phyloP scores from a whole-genome alignment of 2,113 vertebrate species.

The Agapornis roseicollis region DNA sequence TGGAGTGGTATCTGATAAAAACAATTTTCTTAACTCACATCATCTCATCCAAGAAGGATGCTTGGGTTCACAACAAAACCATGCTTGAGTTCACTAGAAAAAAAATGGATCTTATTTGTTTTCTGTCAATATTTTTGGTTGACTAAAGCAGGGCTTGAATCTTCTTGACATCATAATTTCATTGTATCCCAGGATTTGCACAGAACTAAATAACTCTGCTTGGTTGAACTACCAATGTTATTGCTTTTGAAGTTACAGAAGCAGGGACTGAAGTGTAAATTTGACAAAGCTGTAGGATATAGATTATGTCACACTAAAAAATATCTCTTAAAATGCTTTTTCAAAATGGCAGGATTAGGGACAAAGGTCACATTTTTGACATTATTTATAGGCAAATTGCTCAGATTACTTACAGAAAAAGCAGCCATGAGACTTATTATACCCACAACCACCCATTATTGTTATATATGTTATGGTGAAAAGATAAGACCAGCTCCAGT shows the following conservation, averaged over 20 bases:
- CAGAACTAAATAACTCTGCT: constrained; percentile 43
- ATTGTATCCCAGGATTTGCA: constrained; percentile 12
- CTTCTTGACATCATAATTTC: constrained; percentile 51
- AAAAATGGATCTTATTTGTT: constrained; percentile 35
- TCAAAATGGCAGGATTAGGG: constrained; percentile 17
- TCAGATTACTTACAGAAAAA: constrained; percentile 13
- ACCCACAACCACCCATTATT: background rate
- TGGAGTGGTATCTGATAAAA: background rate
- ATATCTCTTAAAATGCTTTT: background rate
- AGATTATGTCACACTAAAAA: background rate
- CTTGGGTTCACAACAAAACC: background rate
- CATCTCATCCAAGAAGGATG: background rate
- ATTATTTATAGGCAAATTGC: constrained; percentile 22
- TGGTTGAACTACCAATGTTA: constrained; percentile 39
- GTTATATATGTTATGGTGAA: background rate
- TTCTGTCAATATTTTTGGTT: background rate
- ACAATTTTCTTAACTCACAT: background rate
- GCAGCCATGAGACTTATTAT: background rate
- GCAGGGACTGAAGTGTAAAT: constrained; percentile 23
- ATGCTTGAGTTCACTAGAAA: background rate
- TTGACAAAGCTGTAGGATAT: background rate
- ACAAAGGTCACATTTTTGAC: constrained; percentile 21
- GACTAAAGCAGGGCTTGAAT: constrained; percentile 16
- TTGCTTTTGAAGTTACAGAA: constrained; percentile 42
- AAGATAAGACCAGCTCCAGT: background rate